A percentile compares a stretch with the other conserved stretches of the same genome.
These are phyloP conservation scores for Chymomyza costata DNA, from an alignment of 1,140 invertebrate genomes.

Conservation along the genomic window DNA sequence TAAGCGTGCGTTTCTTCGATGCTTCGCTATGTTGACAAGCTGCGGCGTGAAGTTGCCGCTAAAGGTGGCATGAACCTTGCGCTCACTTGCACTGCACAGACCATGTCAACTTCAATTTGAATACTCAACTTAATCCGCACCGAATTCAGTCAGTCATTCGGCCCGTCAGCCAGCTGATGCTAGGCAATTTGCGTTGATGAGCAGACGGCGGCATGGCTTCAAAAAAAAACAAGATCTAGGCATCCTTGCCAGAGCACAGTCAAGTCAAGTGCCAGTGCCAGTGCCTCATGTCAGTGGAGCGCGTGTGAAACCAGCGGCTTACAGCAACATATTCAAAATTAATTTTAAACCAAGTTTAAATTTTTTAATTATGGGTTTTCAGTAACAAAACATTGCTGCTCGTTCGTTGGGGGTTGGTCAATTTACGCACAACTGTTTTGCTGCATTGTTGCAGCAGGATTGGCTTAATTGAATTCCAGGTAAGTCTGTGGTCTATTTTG, in stretches of 20 bases:
- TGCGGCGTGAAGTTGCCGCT: constrained; percentile 36
- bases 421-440: constrained; percentile 33
- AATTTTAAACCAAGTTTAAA: constrained; percentile 66
- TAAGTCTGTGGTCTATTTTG: constrained; percentile 11
- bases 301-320: neutral
- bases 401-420: constrained; percentile 25
- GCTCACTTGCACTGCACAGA: no score
- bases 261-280: constrained; percentile 51
- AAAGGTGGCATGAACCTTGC: no score
- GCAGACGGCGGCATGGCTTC: constrained; percentile 55
- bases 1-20: no score
- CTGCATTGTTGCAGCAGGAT: constrained; percentile 22
- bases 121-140: constrained; percentile 71
- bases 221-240: no score
- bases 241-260: constrained; percentile 36
- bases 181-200: constrained; percentile 65
- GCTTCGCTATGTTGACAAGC: constrained; percentile 47
- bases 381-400: constrained; percentile 35
- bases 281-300: no score
- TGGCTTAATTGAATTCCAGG: constrained; percentile 64
- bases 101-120: constrained; percentile 70
- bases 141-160: constrained; percentile 5
- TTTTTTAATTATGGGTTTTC: constrained; percentile 70
- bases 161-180: constrained; percentile 24
- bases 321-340: constrained; percentile 58